Evolutionary conservation across 2,888 invertebrate genomes (phyloP).

Genomic region (Salpingus planirostris): DNA sequence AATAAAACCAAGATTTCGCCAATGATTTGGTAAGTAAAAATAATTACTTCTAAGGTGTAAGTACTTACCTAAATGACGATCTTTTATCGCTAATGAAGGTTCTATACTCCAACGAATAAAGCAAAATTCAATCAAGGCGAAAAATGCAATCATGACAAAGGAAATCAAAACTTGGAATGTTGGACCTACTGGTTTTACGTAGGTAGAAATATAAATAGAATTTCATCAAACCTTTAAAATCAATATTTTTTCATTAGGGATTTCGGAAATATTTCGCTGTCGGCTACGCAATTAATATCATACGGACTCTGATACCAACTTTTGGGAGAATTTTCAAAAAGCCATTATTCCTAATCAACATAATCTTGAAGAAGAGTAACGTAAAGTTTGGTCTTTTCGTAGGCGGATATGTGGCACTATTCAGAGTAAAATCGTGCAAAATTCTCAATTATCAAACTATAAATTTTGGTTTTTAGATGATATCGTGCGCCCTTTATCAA

Average conservation of each 20-base stretch:
- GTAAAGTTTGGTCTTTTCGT: conserved; percentile 28
- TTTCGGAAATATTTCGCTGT: conserved; percentile 6
- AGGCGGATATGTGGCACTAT: conserved; percentile 28
- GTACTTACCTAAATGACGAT: too few relatives aligned
- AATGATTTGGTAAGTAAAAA: conserved; percentile 25
- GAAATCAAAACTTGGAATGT: background rate
- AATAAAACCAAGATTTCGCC: conserved; percentile 8
- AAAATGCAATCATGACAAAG: background rate
- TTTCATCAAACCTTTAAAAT: too few relatives aligned
- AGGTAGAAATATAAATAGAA: too few relatives aligned
- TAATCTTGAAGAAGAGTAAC: conserved; percentile 22
- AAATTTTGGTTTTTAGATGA: background rate
- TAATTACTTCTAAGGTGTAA: too few relatives aligned
- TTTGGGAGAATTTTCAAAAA: background rate
- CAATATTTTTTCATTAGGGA: too few relatives aligned
- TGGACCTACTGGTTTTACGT: background rate
- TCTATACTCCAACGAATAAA: too few relatives aligned
- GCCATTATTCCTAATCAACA: background rate
- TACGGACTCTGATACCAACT: background rate
- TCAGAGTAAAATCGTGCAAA: conserved; percentile 21
- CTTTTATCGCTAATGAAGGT: too few relatives aligned
- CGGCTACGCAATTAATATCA: conserved; percentile 1
- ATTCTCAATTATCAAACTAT: background rate
- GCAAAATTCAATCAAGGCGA: too few relatives aligned
- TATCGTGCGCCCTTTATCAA: conserved; percentile 35